These are phyloP conservation scores for Holocentrus rufus DNA, from an alignment of 2,797 vertebrate genomes.

Conservation along the genomic window DNA sequence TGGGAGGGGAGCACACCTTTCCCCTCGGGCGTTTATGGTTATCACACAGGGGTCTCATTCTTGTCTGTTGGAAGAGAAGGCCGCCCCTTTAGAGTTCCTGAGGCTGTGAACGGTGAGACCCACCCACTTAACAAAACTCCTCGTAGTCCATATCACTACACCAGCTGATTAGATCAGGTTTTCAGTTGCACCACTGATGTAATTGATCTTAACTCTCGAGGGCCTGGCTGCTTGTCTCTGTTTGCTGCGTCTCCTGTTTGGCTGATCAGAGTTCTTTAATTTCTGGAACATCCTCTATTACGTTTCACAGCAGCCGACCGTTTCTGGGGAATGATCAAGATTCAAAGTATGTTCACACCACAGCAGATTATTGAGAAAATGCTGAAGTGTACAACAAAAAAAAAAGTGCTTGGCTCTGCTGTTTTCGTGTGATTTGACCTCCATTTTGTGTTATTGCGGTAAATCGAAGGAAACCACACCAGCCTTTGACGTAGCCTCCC, in stretches of 20 bases:
- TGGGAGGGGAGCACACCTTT: slow-evolving; percentile 35
- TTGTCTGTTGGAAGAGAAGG: slow-evolving; percentile 25
- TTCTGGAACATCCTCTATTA: background rate
- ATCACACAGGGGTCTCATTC: slow-evolving; percentile 41
- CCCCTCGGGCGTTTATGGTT: slow-evolving; percentile 36
- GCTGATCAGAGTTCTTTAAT: background rate
- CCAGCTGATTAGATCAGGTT: slow-evolving; percentile 58
- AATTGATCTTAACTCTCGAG: slow-evolving; percentile 41
- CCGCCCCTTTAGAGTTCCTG: slow-evolving; percentile 17
- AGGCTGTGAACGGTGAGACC: slow-evolving; percentile 18
- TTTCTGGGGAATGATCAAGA: too few species aligned
- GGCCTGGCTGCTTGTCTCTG: background rate
- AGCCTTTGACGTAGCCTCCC: slow-evolving; percentile 42
- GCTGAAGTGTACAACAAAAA: background rate
- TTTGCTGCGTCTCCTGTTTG: slow-evolving; percentile 3
- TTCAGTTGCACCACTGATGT: slow-evolving; percentile 13
- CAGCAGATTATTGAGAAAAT: slow-evolving; percentile 13
- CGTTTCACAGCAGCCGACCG: background rate
- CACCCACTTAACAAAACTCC: slow-evolving; percentile 37
- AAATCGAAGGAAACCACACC: slow-evolving; percentile 44
- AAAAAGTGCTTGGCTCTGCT: slow-evolving; percentile 18
- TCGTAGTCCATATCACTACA: slow-evolving; percentile 9
- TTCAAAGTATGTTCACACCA: background rate
- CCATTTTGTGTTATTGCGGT: slow-evolving; percentile 32
- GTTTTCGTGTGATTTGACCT: slow-evolving; percentile 25